Percentiles rank a stretch among this genome's conserved stretches.
These are phyloP conservation scores for Synergus japonicus DNA, from an alignment of 2,888 invertebrate genomes.

Conservation along the genomic window DNA sequence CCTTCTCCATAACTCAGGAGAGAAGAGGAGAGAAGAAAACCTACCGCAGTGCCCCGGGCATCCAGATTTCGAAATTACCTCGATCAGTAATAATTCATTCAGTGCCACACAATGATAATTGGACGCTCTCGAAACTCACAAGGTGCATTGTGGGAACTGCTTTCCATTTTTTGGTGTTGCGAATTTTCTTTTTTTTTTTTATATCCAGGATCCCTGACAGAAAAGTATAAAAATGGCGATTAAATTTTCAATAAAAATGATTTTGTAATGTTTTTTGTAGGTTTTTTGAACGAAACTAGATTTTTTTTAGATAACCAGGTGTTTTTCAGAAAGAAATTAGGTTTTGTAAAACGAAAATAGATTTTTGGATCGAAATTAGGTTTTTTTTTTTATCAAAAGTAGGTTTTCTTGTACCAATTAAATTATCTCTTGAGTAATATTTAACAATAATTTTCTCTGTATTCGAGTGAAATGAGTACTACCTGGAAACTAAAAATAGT, in stretches of 20 bases:
- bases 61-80: conserved; percentile 5
- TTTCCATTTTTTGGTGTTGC: not conserved
- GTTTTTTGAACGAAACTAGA: no score
- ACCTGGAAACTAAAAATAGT: not conserved
- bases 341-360: no score
- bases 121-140: not conserved
- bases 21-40: not conserved
- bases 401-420: no score
- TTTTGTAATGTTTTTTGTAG: no score
- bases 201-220: no score
- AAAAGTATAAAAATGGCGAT: no score
- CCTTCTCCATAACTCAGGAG: not conserved
- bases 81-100: not conserved
- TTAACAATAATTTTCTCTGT: not conserved
- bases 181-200: not conserved
- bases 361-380: no score
- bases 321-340: no score
- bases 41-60: not conserved
- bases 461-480: not conserved
- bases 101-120: not conserved
- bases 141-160: not conserved
- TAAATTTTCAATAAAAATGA: no score
- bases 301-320: no score
- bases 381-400: no score
- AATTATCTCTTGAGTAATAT: no score